phyloP scores from a whole-genome alignment of 2,113 vertebrate genomes.

The Nyctibius bracteatus region DNA sequence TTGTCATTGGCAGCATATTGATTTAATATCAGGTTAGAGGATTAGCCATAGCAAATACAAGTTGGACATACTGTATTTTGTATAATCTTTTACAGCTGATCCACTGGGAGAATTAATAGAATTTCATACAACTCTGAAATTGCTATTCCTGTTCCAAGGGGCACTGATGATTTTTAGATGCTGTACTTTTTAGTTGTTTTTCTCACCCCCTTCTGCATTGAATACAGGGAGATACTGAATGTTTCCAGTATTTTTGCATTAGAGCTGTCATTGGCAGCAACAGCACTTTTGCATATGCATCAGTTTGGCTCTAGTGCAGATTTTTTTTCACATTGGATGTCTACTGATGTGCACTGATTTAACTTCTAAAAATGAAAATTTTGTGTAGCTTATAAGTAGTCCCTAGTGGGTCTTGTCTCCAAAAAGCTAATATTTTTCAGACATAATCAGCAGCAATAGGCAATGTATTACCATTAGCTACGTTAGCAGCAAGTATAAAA shows the following conservation, averaged over 20 bases:
- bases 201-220: not conserved
- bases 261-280: constrained; percentile 53
- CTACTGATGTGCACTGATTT: constrained; percentile 70
- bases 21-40: constrained; percentile 59
- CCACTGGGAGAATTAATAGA: constrained; percentile 50
- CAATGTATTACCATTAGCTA: constrained; percentile 68
- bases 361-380: constrained; percentile 76
- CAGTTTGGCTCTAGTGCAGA: constrained; percentile 60
- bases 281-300: constrained; percentile 60
- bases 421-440: constrained; percentile 76
- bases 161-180: constrained; percentile 40
- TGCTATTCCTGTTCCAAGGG: constrained; percentile 26
- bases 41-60: constrained; percentile 3
- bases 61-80: constrained; percentile 41
- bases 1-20: constrained; percentile 46
- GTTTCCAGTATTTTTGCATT: constrained; percentile 53
- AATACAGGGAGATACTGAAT: constrained; percentile 21
- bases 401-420: constrained; percentile 60
- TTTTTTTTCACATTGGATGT: constrained; percentile 57
- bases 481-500: constrained; percentile 59
- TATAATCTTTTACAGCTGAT: constrained; percentile 34
- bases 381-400: constrained; percentile 73
- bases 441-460: constrained; percentile 72
- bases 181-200: constrained; percentile 15
- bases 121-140: constrained; percentile 44